A percentile compares a stretch with the other conserved stretches of the same genome.
phyloP scores from a whole-genome alignment of 2,113 vertebrate genomes.

The Cairina moschata region DNA sequence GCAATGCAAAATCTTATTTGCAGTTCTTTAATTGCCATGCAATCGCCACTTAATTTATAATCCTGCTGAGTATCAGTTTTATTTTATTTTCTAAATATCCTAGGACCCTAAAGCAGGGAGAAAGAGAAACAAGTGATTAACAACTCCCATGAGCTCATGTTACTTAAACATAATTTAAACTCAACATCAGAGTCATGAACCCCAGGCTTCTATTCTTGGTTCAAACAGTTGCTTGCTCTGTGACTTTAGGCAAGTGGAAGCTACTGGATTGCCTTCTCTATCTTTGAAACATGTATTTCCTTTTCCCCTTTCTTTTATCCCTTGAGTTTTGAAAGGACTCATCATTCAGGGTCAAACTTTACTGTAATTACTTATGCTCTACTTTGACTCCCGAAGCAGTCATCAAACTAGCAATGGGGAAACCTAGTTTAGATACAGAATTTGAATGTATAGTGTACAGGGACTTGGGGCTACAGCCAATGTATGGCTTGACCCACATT shows the following conservation, averaged over 20 bases:
- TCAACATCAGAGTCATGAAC: neutral
- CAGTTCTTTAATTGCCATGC: neutral
- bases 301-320: neutral
- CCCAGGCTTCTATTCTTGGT: neutral
- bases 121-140: neutral
- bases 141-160: neutral
- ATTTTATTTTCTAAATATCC: slow-evolving; percentile 7
- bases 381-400: neutral
- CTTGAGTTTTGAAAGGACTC: neutral
- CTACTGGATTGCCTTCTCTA: neutral
- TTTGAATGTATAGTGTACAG: neutral
- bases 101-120: neutral
- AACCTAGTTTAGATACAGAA: neutral
- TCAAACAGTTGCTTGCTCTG: neutral
- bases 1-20: neutral
- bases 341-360: neutral
- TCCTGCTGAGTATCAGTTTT: neutral
- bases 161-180: neutral
- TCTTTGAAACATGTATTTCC: neutral
- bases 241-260: neutral
- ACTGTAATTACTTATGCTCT: neutral
- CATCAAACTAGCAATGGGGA: neutral
- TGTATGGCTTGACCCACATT: neutral
- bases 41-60: neutral
- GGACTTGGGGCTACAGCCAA: neutral